Evolutionary conservation across 2,113 vertebrate species (phyloP), one percentile per base, ranked within the genome.

Genomic region (Nothocercus julius): DNA sequence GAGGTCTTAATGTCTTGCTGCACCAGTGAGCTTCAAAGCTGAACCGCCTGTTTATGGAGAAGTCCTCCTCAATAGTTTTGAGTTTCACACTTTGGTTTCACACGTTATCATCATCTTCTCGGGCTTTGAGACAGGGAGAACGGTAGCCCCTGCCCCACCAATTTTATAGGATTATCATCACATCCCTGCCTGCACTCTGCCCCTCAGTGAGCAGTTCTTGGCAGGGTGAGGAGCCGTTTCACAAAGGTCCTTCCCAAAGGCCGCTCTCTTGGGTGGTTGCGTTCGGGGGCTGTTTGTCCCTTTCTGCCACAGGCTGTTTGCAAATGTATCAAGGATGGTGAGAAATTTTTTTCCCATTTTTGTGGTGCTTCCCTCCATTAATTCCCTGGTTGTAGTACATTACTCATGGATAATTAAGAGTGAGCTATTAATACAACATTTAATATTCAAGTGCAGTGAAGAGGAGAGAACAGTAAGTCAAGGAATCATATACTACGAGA

Each of bases 361-460:
- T 93, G 96, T 95, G 95, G 94, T 89, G 97, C 97, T 97, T 97
- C 95, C 97, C 97, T 97, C 97, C 98, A 98, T 98, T 98, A 98
- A 98, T 98, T 98, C 97, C 95, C 63, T 82, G 96, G 97, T 97
- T 90, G 91, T 97, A 97, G 97, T 98, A 97, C 97, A 98, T 98
- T 98, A 98, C 98, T 98, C 97, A 98, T 98, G 97, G 98, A 97
- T 98, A 98, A 98, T 98, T 98, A 98, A 98, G 97, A 97, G 97
- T 93, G 97, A 98, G 98, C 97, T 98, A 98, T 98, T 98, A 98
- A 98, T 98, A 98, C 97, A 97, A 97, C 96, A 97, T 97, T 98
- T 97, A 97, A 98, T 97, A 98, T 98, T 98, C 97, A 97, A 98
- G 97, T 97, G 97, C 98, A 97, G 96, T 11, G 68, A 94, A 97